These are phyloP conservation scores for Eudyptes chrysolophus DNA, from an alignment of 2,113 vertebrate genomes.

Conservation along the genomic window DNA sequence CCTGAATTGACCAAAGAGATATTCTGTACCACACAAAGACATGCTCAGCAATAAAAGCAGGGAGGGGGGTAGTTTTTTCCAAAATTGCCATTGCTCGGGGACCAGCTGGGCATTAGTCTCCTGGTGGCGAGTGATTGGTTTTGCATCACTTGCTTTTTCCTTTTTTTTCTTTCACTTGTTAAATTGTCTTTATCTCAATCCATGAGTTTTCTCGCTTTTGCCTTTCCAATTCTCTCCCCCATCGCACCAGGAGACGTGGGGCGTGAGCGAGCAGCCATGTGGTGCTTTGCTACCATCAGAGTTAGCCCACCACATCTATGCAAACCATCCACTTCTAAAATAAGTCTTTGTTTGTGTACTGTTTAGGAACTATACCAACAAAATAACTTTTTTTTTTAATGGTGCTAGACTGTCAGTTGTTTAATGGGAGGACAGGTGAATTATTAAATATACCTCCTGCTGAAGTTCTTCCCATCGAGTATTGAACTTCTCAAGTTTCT, in stretches of 20 bases:
- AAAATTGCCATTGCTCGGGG: background rate
- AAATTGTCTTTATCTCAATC: background rate
- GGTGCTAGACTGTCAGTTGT: background rate
- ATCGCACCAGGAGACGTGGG: rapidly evolving
- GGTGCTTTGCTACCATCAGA: background rate
- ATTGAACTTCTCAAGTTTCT: conserved; percentile 94
- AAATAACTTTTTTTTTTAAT: background rate
- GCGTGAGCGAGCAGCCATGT: background rate
- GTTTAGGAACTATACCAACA: background rate
- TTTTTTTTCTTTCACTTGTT: background rate
- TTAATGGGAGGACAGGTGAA: background rate
- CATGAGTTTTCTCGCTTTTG: rapidly evolving
- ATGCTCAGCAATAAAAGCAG: background rate
- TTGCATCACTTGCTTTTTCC: background rate
- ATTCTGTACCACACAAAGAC: background rate
- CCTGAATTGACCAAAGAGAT: background rate
- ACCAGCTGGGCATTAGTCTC: background rate
- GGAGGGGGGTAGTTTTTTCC: rapidly evolving
- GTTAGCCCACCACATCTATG: background rate
- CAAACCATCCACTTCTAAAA: background rate
- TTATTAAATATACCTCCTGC: conserved; percentile 80
- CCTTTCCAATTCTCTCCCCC: background rate
- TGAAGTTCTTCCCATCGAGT: conserved; percentile 92
- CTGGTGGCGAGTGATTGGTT: background rate
- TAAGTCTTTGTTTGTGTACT: background rate